These are phyloP conservation scores for Erynnis tages DNA, from an alignment of 2,888 invertebrate species.

Conservation along the genomic window DNA sequence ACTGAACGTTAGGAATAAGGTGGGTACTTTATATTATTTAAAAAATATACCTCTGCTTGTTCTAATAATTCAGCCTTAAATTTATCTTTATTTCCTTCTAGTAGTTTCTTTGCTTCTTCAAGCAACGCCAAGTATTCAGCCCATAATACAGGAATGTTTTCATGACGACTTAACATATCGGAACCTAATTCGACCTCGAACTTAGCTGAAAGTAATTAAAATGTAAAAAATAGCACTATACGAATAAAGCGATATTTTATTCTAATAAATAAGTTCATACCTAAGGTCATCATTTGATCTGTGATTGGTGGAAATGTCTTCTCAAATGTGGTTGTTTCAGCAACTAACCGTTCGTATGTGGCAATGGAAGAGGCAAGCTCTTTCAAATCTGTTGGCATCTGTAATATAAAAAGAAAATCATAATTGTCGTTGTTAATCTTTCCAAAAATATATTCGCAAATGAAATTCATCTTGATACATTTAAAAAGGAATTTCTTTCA, in stretches of 20 bases:
- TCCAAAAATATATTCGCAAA: too few relatives aligned
- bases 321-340: slow-evolving; percentile 84
- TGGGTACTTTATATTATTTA: neutral
- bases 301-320: slow-evolving; percentile 87
- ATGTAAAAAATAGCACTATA: neutral
- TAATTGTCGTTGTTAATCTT: neutral
- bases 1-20: slow-evolving; percentile 2
- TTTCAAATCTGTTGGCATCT: slow-evolving; percentile 87
- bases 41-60: slow-evolving; percentile 81
- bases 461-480: too few relatives aligned
- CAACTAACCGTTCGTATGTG: slow-evolving; percentile 85
- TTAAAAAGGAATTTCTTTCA: neutral
- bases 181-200: slow-evolving; percentile 87
- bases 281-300: slow-evolving; percentile 87
- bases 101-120: slow-evolving; percentile 86
- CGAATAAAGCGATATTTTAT: too few relatives aligned
- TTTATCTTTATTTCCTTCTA: slow-evolving; percentile 87
- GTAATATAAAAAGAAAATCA: slow-evolving; percentile 38
- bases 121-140: slow-evolving; percentile 85
- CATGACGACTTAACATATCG: slow-evolving; percentile 79
- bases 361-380: slow-evolving; percentile 86
- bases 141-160: slow-evolving; percentile 85
- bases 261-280: too few relatives aligned
- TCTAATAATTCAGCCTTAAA: slow-evolving; percentile 86
- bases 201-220: slow-evolving; percentile 67